A percentile compares a stretch with the other conserved stretches of the same genome.
Conservation (phyloP, 1,140 invertebrate genomes). For the Agrilus planipennis region DNA sequence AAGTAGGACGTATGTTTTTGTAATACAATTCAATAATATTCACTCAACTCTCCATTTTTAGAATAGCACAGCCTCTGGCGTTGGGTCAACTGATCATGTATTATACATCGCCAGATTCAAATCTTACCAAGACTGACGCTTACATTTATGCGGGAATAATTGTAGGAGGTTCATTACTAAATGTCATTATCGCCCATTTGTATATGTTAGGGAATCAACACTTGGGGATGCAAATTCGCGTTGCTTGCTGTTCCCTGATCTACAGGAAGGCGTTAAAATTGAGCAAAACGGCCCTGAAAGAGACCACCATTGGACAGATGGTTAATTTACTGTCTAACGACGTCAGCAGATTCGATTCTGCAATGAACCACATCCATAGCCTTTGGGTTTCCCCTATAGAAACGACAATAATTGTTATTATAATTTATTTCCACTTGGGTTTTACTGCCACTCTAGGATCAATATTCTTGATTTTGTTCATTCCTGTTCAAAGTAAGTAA, state of each 20-base stretch:
- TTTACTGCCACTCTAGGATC: conserved; percentile 64
- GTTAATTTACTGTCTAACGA: conserved; percentile 85
- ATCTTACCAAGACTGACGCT: conserved; percentile 40
- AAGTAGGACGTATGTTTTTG: conserved; percentile 27
- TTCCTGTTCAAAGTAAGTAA: conserved; percentile 63
- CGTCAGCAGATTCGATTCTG: conserved; percentile 56
- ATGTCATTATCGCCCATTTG: conserved; percentile 62
- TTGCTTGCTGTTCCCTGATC: conserved; percentile 67
- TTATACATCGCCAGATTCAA: conserved; percentile 42
- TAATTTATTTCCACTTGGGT: conserved; percentile 63
- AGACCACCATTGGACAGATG: conserved; percentile 72
- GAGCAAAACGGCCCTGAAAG: conserved; percentile 54
- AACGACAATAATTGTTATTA: conserved; percentile 56
- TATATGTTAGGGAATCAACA: conserved; percentile 60
- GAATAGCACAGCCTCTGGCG: conserved; percentile 23
- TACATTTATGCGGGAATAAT: conserved; percentile 59
- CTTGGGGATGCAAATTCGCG: conserved; percentile 60
- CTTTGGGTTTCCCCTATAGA: conserved; percentile 65
- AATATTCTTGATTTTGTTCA: conserved; percentile 61
- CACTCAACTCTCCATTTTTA: no score
- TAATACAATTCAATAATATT: no score
- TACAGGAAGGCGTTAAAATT: conserved; percentile 64
- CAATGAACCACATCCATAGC: conserved; percentile 52
- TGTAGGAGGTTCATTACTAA: conserved; percentile 49
- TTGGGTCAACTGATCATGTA: conserved; percentile 35